These are phyloP conservation scores for Oncorhynchus tshawytscha DNA, from an alignment of 2,113 vertebrate species.

Conservation along the genomic window DNA sequence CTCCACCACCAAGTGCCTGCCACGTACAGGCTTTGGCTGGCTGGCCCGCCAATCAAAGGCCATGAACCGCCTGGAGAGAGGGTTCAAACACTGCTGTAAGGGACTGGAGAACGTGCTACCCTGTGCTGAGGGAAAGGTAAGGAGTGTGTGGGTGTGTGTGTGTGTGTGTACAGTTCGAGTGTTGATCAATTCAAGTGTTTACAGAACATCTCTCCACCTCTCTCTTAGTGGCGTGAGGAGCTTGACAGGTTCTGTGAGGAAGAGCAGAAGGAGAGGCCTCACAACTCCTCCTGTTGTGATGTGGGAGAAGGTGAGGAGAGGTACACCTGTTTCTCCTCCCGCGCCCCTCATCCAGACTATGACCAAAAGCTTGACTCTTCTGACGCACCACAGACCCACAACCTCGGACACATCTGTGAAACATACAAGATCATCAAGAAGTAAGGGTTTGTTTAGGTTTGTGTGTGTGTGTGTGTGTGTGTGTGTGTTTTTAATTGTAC, in stretches of 20 bases:
- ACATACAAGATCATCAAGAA: constrained; percentile 50
- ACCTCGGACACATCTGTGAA: constrained; percentile 54
- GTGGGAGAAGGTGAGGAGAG: constrained; percentile 5
- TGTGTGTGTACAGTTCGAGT: background rate
- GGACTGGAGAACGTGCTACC: constrained; percentile 33
- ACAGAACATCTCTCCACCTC: background rate
- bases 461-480: no score
- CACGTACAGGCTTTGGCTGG: constrained; percentile 24
- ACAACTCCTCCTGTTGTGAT: constrained; percentile 72
- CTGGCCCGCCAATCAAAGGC: constrained; percentile 62
- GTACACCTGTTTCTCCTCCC: constrained; percentile 70
- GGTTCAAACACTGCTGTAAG: constrained; percentile 79
- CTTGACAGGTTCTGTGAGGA: constrained; percentile 72
- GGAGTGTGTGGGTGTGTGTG: background rate
- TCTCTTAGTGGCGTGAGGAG: constrained; percentile 76
- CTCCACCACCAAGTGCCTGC: constrained; percentile 55
- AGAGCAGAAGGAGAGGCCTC: constrained; percentile 51
- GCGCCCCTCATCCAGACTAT: constrained; percentile 75
- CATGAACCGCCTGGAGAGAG: constrained; percentile 69
- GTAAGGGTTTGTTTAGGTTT: constrained; percentile 38
- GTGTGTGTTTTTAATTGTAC: no score
- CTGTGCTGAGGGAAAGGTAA: constrained; percentile 66
- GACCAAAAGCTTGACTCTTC: constrained; percentile 51
- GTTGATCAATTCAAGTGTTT: no score
- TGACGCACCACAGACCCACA: constrained; percentile 6